These are phyloP conservation scores for Halictus rubicundus DNA, from an alignment of 1,140 invertebrate genomes.

Conservation along the genomic window DNA sequence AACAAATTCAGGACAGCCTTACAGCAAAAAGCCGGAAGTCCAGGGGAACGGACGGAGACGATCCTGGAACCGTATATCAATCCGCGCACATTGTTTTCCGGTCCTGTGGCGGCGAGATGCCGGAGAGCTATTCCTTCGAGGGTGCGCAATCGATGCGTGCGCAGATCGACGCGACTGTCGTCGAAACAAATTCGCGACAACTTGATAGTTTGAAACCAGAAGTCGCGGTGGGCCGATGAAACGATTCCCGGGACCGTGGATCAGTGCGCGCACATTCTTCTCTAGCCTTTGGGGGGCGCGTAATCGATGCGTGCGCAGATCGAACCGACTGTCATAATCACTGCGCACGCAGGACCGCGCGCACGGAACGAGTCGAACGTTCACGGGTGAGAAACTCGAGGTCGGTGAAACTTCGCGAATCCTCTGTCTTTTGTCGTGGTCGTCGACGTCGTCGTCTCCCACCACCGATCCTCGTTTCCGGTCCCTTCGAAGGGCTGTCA, in stretches of 20 bases:
- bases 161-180: slow-evolving; percentile 8
- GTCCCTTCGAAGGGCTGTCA: slow-evolving; percentile 18
- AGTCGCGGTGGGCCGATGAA: too few relatives aligned
- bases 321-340: slow-evolving; percentile 30
- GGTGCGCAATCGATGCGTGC: too few relatives aligned
- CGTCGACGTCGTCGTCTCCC: neutral
- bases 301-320: slow-evolving; percentile 7
- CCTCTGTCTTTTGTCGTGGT: neutral
- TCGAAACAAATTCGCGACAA: too few relatives aligned
- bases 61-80: neutral
- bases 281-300: neutral
- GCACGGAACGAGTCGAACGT: slow-evolving; percentile 4
- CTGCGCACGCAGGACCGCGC: slow-evolving; percentile 23
- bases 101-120: neutral
- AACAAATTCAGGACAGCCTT: neutral
- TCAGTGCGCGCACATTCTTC: too few relatives aligned
- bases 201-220: too few relatives aligned
- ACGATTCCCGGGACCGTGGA: too few relatives aligned
- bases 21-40: too few relatives aligned
- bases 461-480: neutral
- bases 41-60: too few relatives aligned
- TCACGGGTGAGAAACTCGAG: slow-evolving; percentile 30
- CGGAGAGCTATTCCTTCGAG: neutral
- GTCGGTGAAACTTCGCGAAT: slow-evolving; percentile 38
- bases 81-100: neutral